Evolutionary conservation across 2,797 vertebrate species (phyloP).

Genomic region (Micromesistius poutassou): DNA sequence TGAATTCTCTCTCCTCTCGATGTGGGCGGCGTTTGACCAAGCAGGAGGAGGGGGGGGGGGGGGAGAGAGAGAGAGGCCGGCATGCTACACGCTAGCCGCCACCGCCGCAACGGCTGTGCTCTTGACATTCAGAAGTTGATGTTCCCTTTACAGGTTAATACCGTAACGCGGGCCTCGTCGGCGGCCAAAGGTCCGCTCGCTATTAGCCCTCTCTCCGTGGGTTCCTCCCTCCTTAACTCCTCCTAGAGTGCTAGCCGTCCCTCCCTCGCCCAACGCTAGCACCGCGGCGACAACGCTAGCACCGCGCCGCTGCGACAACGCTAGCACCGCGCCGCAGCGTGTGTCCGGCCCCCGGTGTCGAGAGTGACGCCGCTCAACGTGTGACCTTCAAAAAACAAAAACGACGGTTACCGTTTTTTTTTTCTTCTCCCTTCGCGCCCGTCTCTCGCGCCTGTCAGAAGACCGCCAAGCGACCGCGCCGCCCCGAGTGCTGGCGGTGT

Average conservation of each 20-base stretch:
- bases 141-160: slow-evolving; percentile 46
- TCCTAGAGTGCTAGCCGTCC: slow-evolving; percentile 49
- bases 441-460: slow-evolving; percentile 71
- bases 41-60: background rate
- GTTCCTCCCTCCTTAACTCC: slow-evolving; percentile 51
- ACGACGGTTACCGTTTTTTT: slow-evolving; percentile 73
- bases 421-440: slow-evolving; percentile 75
- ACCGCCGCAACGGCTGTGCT: slow-evolving; percentile 40
- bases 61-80: background rate
- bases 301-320: slow-evolving; percentile 58
- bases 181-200: slow-evolving; percentile 53
- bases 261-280: slow-evolving; percentile 56
- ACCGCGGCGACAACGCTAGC: slow-evolving; percentile 53
- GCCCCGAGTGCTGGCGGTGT: slow-evolving; percentile 52
- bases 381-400: slow-evolving; percentile 23
- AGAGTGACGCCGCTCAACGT: slow-evolving; percentile 68
- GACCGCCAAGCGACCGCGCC: slow-evolving; percentile 45
- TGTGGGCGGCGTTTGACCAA: slow-evolving; percentile 48
- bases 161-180: slow-evolving; percentile 40
- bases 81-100: too few relatives aligned
- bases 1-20: slow-evolving; percentile 24
- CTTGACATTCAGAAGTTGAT: slow-evolving; percentile 58
- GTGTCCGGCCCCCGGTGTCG: slow-evolving; percentile 61
- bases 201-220: slow-evolving; percentile 48
- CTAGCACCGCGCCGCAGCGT: slow-evolving; percentile 59